Evolutionary conservation across 2,797 vertebrate genomes (phyloP).

Genomic region (Poecilia picta): DNA sequence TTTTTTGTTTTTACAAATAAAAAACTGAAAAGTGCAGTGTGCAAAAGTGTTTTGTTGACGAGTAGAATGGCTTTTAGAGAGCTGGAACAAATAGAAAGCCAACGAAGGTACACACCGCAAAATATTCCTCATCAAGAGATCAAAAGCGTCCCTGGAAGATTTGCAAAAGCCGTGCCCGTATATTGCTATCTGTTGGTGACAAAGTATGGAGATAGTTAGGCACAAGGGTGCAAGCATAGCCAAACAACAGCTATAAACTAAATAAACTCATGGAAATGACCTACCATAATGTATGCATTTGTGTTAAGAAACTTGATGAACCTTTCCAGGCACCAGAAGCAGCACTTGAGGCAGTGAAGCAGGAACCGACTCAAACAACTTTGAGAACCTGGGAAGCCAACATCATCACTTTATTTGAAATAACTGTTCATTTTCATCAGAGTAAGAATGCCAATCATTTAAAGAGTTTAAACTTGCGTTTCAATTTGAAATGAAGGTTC

Average conservation of each 20-base stretch:
- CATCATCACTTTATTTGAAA: conserved; percentile 12
- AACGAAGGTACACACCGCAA: conserved; percentile 83
- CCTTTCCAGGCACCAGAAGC: conserved; percentile 97
- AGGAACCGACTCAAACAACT: conserved; percentile 86
- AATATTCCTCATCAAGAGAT: conserved; percentile 94
- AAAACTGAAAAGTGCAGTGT: no score
- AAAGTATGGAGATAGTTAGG: not conserved
- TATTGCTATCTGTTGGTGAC: conserved; percentile 89
- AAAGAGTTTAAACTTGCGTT: conserved; percentile 73
- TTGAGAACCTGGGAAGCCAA: conserved; percentile 81
- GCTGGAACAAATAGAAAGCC: not conserved
- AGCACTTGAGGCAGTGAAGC: conserved; percentile 92
- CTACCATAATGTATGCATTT: conserved; percentile 98
- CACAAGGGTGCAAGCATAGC: not conserved
- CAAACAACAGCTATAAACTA: not conserved
- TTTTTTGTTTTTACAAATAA: no score
- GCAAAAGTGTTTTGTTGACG: not conserved
- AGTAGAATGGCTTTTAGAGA: not conserved
- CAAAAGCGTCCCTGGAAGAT: conserved; percentile 93
- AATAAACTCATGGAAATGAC: conserved; percentile 31
- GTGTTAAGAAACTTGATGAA: conserved; percentile 95
- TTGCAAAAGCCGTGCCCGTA: conserved; percentile 96
- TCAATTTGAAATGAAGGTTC: conserved; percentile 91
- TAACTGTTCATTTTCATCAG: not conserved
- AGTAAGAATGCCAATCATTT: not conserved